Evolutionary conservation across 2,888 invertebrate species (phyloP).

Genomic region (Epirrhoe alternata): DNA sequence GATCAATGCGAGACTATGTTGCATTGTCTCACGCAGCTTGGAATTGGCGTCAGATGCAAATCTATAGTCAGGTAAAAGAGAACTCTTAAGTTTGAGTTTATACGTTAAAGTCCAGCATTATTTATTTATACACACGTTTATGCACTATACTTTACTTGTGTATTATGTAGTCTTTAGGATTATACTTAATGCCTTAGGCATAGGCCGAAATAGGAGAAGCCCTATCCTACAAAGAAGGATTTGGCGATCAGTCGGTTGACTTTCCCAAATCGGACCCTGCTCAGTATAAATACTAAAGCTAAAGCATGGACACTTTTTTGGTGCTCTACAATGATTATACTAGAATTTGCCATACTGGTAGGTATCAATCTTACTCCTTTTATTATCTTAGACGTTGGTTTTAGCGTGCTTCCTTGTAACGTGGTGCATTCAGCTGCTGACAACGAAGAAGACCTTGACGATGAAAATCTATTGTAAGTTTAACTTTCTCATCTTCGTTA

Average conservation of each 20-base stretch:
- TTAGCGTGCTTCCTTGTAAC: constrained; percentile 87
- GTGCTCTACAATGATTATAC: too few relatives aligned
- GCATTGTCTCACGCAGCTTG: constrained; percentile 89
- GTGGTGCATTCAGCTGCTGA: constrained; percentile 80
- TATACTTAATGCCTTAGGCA: not conserved
- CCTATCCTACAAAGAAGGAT: not conserved
- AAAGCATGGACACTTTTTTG: too few relatives aligned
- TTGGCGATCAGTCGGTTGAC: too few relatives aligned
- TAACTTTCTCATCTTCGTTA: not conserved
- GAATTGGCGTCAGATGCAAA: constrained; percentile 88
- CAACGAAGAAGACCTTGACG: constrained; percentile 61
- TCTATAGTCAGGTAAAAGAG: constrained; percentile 87
- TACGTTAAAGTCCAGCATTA: too few relatives aligned
- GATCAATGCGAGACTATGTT: constrained; percentile 90
- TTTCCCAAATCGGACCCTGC: not conserved
- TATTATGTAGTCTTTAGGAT: not conserved
- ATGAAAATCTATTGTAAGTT: constrained; percentile 72
- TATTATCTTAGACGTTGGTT: constrained; percentile 3
- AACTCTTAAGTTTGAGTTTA: not conserved
- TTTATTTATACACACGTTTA: too few relatives aligned
- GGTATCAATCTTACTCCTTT: not conserved
- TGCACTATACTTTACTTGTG: too few relatives aligned
- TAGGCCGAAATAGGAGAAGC: not conserved
- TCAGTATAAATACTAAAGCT: too few relatives aligned
- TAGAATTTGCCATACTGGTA: too few relatives aligned